Conservation (phyloP, 2,113 vertebrate species). For the Narcine bancroftii region DNA sequence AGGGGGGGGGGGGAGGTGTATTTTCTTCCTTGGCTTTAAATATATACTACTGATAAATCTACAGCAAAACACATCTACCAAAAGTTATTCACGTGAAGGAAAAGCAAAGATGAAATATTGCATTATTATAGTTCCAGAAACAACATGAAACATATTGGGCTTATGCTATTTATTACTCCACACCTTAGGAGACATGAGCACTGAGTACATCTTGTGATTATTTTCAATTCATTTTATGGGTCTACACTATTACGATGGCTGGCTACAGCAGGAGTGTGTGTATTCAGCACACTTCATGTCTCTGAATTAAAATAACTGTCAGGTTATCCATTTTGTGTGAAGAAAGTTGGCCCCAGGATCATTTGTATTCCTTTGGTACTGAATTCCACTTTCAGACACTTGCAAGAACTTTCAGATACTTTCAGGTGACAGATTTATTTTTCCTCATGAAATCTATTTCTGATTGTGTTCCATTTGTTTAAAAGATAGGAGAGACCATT, state of each 20-base stretch:
- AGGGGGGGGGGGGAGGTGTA: background rate
- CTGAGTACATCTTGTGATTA: background rate
- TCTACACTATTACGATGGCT: background rate
- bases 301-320: slow-evolving; percentile 7
- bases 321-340: slow-evolving; percentile 1
- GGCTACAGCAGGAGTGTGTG: background rate
- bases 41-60: background rate
- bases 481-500: background rate
- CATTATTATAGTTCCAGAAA: background rate
- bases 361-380: background rate
- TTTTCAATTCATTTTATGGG: slow-evolving; percentile 25
- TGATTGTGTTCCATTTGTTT: background rate
- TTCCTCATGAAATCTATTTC: background rate
- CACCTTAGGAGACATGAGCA: background rate
- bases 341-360: background rate
- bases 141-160: background rate
- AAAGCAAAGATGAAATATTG: background rate
- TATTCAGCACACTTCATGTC: slow-evolving; percentile 3
- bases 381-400: background rate
- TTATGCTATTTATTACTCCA: background rate
- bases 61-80: background rate
- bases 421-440: background rate
- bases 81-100: background rate
- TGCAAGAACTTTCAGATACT: background rate
- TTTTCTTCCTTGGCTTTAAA: background rate